Conservation (phyloP, 2,888 invertebrate species). For the Synergus japonicus region DNA sequence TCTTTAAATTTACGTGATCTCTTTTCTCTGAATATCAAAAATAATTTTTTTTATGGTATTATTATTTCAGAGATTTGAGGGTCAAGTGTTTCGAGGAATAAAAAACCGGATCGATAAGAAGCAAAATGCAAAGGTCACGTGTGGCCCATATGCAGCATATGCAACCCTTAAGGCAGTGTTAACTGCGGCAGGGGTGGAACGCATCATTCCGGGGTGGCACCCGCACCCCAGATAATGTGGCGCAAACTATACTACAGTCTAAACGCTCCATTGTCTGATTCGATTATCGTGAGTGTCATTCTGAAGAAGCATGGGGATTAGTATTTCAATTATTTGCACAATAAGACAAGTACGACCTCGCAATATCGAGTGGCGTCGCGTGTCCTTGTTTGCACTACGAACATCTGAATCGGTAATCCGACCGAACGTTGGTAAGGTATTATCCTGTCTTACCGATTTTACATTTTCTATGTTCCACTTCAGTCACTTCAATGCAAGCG, state of each 20-base stretch:
- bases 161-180: constrained; percentile 64
- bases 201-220: constrained; percentile 68
- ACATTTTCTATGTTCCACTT: neutral
- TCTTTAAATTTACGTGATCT: too few species aligned
- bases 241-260: constrained; percentile 10
- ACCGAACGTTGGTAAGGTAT: constrained; percentile 65
- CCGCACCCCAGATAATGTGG: constrained; percentile 49
- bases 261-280: constrained; percentile 65
- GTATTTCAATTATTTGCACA: constrained; percentile 77
- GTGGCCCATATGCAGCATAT: constrained; percentile 50
- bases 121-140: constrained; percentile 56
- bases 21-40: too few species aligned
- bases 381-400: constrained; percentile 69
- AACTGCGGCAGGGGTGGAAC: constrained; percentile 24
- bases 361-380: constrained; percentile 73
- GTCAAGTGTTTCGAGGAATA: neutral
- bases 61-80: neutral
- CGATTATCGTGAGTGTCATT: constrained; percentile 68
- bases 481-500: neutral
- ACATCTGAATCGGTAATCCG: constrained; percentile 58
- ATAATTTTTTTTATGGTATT: neutral
- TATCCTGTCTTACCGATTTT: constrained; percentile 65
- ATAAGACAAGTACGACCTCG: constrained; percentile 61
- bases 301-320: constrained; percentile 67
- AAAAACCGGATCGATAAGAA: neutral